Base-by-base conservation (phyloP, 2,888 invertebrate species). In the Macrosiphum euphorbiae region DNA sequence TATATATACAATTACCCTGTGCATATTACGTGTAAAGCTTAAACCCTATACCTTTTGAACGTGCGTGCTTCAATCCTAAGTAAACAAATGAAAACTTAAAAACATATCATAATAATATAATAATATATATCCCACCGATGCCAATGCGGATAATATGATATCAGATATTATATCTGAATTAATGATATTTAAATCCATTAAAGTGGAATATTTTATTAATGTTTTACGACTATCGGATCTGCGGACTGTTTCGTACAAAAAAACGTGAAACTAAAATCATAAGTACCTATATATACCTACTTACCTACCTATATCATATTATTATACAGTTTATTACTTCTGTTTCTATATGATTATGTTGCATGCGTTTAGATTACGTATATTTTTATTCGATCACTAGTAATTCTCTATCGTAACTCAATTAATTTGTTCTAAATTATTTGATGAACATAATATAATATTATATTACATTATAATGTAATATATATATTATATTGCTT, bases 21-120 rank as follows among this genome's bases (percentile, higher is more conserved):
- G 8, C 16, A 67, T 35, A 78, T 78, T 35, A 78, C 78, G 35
- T 78, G n/a, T 67, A 52, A 52, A 16, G 52, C 24, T 20, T 55
- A 24, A 55, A 24, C 55, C 55, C 55, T 55, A 55, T 55, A 24
- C 55, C 55, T 55, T 78, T 78, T 35, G 78, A 78, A 78, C 35
- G 35, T 24, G 20, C 8, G 20, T 78, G 20, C 20, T 78, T 35
- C 8, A 78, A 35, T 78, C 78, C 78, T 78, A 78, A 78, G 35
- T 35, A 78, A 78, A 78, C 78, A 78, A 78, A 78, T 35, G 78
- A 78, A 35, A 78, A 78, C 78, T 78, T 78, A 78, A 8, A 78
- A 35, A 35, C 20, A 78, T 8, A 78, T 55, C 55, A 55, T 55
- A 13, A 20, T 78, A 35, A 35, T 78, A 78, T 35, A 61, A n/a